Conservation (phyloP, 92 coral and sea anemone genomes). For the Bergia puertoricense region DNA sequence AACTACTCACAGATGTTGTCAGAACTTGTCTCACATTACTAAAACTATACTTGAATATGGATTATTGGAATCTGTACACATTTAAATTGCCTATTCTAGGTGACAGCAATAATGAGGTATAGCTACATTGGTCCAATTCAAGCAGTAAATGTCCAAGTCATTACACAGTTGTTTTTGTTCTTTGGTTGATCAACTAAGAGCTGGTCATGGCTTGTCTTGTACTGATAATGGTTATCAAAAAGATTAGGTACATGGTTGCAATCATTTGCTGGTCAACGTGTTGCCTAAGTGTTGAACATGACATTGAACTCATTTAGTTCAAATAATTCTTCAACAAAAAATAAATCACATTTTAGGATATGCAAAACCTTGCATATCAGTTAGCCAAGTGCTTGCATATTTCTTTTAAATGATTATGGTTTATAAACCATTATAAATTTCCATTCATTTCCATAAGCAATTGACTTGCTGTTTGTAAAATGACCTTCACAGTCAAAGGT, state of each 20-base stretch:
- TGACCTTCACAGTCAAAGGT: background rate
- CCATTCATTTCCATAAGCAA: background rate
- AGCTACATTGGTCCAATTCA: background rate
- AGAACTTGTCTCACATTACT: constrained; percentile 79
- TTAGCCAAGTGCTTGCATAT: too few relatives aligned
- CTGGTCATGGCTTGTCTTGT: background rate
- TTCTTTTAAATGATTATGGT: too few relatives aligned
- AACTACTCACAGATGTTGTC: constrained; percentile 94
- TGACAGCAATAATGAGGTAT: background rate
- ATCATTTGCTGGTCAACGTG: background rate
- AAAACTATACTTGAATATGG: background rate
- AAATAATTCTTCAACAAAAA: too few relatives aligned
- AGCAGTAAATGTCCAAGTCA: background rate
- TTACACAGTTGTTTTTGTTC: background rate
- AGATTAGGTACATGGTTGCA: background rate
- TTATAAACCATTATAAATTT: background rate
- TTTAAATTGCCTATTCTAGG: background rate
- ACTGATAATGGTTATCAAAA: background rate
- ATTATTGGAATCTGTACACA: background rate
- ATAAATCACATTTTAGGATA: too few relatives aligned
- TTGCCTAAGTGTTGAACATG: background rate
- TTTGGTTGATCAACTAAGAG: background rate
- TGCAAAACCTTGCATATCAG: too few relatives aligned
- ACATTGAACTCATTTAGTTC: background rate
- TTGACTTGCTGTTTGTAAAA: too few relatives aligned